phyloP scores from a whole-genome alignment of 2,113 vertebrate species.

The Urocitellus parryii region DNA sequence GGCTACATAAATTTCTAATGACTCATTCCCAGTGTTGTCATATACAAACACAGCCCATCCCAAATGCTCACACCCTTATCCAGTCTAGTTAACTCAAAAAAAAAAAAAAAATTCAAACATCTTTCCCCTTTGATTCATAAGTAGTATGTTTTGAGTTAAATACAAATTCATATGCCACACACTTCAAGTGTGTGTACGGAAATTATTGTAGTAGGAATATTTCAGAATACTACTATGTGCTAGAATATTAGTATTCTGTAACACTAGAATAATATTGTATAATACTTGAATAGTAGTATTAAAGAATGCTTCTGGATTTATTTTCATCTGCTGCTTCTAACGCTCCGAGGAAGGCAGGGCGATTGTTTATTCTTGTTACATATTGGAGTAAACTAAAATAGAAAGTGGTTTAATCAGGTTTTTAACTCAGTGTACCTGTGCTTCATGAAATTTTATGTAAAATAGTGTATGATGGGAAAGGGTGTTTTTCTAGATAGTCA shows the following conservation, averaged over 20 bases:
- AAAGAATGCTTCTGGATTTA: background rate
- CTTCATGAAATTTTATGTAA: slow-evolving; percentile 11
- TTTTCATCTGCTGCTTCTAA: background rate
- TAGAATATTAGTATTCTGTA: no score
- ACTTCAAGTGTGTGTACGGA: background rate
- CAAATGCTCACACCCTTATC: background rate
- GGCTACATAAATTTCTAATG: slow-evolving; percentile 52
- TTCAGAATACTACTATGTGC: no score
- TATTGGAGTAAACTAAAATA: background rate
- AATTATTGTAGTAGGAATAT: no score
- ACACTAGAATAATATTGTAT: no score
- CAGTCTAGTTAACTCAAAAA: background rate
- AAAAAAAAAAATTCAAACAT: slow-evolving; percentile 16
- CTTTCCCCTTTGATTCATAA: background rate
- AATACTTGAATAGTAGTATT: background rate
- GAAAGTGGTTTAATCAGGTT: background rate
- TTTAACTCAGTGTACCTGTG: background rate
- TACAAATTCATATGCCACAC: background rate
- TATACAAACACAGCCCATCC: background rate
- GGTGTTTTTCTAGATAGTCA: background rate
- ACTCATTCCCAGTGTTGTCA: slow-evolving; percentile 49
- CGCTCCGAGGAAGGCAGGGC: background rate
- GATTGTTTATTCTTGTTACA: background rate
- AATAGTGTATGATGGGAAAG: background rate
- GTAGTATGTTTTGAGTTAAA: slow-evolving; percentile 48